Conservation (phyloP, 2,888 invertebrate genomes). For the Acanthosoma haemorrhoidale region DNA sequence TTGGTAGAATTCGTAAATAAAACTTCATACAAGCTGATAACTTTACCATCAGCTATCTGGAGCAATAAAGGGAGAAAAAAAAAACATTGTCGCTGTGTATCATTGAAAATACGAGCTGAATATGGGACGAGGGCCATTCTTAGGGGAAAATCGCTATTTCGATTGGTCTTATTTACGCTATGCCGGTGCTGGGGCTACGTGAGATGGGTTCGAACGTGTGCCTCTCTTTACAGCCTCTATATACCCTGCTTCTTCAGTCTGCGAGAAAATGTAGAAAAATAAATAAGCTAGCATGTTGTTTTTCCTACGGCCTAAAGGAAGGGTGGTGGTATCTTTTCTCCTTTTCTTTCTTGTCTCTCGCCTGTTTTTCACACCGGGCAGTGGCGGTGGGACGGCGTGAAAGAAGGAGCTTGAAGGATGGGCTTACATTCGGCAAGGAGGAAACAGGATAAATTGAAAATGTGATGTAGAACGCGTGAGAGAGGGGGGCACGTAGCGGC, state of each 20-base stretch:
- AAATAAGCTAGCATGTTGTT: background rate
- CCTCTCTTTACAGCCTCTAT: background rate
- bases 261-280: background rate
- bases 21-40: too few species aligned
- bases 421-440: background rate
- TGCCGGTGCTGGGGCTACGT: background rate
- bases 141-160: background rate
- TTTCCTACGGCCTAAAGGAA: too few species aligned
- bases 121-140: background rate
- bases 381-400: too few species aligned
- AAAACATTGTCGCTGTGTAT: background rate
- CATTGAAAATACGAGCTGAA: slow-evolving; percentile 1
- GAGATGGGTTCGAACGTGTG: background rate
- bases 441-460: background rate
- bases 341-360: background rate
- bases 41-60: background rate
- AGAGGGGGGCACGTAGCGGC: background rate
- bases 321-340: background rate
- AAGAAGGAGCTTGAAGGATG: background rate
- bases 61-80: background rate
- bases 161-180: background rate
- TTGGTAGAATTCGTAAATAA: too few species aligned
- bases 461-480: background rate
- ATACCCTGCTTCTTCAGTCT: background rate
- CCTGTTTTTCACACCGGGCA: too few species aligned